These are phyloP conservation scores for Struthio camelus DNA, from an alignment of 2,113 vertebrate species.

Conservation along the genomic window DNA sequence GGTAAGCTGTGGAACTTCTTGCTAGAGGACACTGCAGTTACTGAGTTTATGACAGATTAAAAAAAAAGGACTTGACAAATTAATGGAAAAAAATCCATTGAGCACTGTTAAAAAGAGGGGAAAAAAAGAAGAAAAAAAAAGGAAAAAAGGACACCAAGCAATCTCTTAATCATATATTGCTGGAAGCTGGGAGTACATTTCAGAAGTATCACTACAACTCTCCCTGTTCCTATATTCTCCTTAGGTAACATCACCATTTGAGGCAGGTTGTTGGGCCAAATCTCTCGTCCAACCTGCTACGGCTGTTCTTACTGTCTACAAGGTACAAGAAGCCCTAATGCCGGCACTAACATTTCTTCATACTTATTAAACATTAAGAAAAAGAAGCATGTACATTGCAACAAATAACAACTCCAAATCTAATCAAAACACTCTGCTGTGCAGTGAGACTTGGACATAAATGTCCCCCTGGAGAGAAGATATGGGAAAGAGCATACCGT, in stretches of 20 bases:
- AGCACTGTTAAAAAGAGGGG: not conserved
- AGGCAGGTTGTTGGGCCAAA: not conserved
- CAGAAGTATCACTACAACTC: not conserved
- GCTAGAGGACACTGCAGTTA: not conserved
- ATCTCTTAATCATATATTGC: not conserved
- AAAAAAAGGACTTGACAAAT: not conserved
- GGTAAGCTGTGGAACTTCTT: not conserved
- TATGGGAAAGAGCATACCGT: not conserved
- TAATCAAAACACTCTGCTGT: not conserved
- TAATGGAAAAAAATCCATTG: not conserved
- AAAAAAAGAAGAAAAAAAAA: no score
- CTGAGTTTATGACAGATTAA: not conserved
- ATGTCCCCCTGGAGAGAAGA: not conserved
- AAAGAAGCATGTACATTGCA: not conserved
- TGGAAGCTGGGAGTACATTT: not conserved
- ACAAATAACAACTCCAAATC: not conserved
- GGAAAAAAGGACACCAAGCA: no score
- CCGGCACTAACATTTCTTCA: not conserved
- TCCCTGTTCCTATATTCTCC: not conserved
- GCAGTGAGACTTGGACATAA: not conserved
- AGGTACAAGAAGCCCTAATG: not conserved
- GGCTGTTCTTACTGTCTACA: not conserved
- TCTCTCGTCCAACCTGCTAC: not conserved
- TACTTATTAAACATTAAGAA: not conserved
- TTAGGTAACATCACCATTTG: not conserved